Percentiles rank a stretch among this genome's conserved stretches.
These are phyloP conservation scores for Stichopus horrens DNA, from an alignment of 53 echinoderm and acorn worm genomes.

Conservation along the genomic window DNA sequence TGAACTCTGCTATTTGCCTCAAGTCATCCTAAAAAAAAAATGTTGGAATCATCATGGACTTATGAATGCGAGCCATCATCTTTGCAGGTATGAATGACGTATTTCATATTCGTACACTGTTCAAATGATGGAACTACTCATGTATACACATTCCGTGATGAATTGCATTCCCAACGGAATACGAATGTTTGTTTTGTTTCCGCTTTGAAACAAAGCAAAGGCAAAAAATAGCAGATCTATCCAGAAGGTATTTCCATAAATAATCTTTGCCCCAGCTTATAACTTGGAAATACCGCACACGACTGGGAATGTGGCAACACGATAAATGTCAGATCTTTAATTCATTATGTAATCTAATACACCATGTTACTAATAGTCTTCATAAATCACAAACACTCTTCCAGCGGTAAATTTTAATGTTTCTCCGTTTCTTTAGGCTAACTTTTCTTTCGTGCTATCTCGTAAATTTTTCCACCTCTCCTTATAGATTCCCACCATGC, in stretches of 20 bases:
- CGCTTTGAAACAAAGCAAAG: too few species aligned
- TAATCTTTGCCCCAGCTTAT: neutral
- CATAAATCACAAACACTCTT: neutral
- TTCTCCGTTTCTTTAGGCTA: neutral
- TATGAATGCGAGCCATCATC: too few species aligned
- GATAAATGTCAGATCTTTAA: slow-evolving; percentile 10
- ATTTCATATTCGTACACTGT: neutral
- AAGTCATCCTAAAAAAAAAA: too few species aligned
- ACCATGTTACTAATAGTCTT: neutral
- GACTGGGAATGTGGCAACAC: neutral
- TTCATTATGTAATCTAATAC: slow-evolving; percentile 2
- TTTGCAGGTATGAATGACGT: too few species aligned
- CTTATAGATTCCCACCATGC: neutral
- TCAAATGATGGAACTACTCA: neutral
- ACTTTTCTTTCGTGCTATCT: too few species aligned
- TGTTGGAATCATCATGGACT: too few species aligned
- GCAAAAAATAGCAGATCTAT: neutral
- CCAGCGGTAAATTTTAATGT: neutral
- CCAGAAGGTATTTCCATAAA: neutral
- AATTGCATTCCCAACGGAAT: neutral
- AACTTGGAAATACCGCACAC: neutral
- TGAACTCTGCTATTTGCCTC: too few species aligned
- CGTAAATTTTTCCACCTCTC: too few species aligned
- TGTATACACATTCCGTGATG: neutral
- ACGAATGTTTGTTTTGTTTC: neutral